Evolutionary conservation across 2,888 invertebrate genomes (phyloP), one percentile per base, ranked within the genome.

Genomic region (Hemicrepidius hirtus): DNA sequence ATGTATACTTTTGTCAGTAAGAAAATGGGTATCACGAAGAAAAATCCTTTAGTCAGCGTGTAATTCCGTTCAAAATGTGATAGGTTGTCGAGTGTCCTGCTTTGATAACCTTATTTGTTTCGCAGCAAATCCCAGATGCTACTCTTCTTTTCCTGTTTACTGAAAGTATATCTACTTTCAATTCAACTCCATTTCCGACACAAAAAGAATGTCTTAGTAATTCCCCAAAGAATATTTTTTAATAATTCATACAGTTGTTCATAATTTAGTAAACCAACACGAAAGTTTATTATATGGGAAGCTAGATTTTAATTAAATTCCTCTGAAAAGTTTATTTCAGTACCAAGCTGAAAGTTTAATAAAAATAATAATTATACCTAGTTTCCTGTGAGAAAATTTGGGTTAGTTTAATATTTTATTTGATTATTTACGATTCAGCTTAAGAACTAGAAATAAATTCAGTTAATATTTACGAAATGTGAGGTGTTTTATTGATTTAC

Each of bases 61-160:
- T 28, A 53, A 53, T 28, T 53, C 13, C n/a, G 28, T 16, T 21
- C 32, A 53, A 53, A 53, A 53, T 28, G 53, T 28, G 28, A 53
- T 53, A 53, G 21, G 28, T 28, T 53, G 53, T 20, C 32, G 49
- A 49, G 53, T 53, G 53, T 53, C 53, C 53, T 53, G 28, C 32
- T 28, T 53, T 53, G 53, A 53, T 53, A 53, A 20, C 53, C 53
- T 53, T 53, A 65, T 65, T 65, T 65, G 53, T 65, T 65, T 65
- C 49, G 53, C 21, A 65, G 40, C 41, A 49, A 68, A 68, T 50
- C 35, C 50, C 20, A 60, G 65, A 65, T 65, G 53, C 65, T 37
- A 50, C 65, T 37, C 12, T 53, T 37, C 12, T 24, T 53, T 50
- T 53, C 40, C 46, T 46, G 32, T 62, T 62, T 44, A 62, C 46